Evolutionary conservation across 2,113 vertebrate species (phyloP), one percentile per base, ranked within the genome.

Genomic region (Leuciscus idus): DNA sequence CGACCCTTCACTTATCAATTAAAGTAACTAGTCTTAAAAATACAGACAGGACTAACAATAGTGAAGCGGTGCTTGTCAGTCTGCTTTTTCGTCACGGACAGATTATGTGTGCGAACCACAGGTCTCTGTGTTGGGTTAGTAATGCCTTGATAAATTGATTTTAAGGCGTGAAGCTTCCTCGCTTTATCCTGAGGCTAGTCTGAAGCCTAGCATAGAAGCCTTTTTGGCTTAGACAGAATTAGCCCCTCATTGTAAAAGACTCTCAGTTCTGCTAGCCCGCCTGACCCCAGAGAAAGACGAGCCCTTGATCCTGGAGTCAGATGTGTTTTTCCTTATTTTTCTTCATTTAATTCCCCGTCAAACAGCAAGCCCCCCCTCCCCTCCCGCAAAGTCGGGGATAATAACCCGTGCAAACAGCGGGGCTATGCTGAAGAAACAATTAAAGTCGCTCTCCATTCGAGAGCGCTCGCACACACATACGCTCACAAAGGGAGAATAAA

Each of bases 341-440:
- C 91, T 92, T 90, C 90, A 90, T 93, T 94, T 92, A 92, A 90
- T 90, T 92, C 84, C 87, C 93, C 90, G 93, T 95, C 91, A 93
- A 93, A 94, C 93, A 93, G 91, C 91, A 91, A 81, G 82, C 30
- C 55, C 72, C 33, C 70, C 94, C 55, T 21, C 55, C 64, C 48
- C 4, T 39, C 66, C 93, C 13, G 88, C 92, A 75, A 92, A 81
- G 90, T 36, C 19, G 79, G 33, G 83, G 86, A 92, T 90, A 91
- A 90, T 92, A 89, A 90, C 87, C 89, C 88, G 70, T 85, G 85
- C 88, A 89, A 88, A 90, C 86, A 88, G 85, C 87, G 28, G 85
- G 90, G 80, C 81, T 82, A 88, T 89, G 57, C 73, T 84, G 89
- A 90, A 91, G 87, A 86, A 91, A 90, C 89, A 90, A 90, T 91